Percentiles rank a stretch among this genome's conserved stretches.
Evolutionary conservation across 2,797 vertebrate species (phyloP).

Genomic region (Decapterus maruadsi): DNA sequence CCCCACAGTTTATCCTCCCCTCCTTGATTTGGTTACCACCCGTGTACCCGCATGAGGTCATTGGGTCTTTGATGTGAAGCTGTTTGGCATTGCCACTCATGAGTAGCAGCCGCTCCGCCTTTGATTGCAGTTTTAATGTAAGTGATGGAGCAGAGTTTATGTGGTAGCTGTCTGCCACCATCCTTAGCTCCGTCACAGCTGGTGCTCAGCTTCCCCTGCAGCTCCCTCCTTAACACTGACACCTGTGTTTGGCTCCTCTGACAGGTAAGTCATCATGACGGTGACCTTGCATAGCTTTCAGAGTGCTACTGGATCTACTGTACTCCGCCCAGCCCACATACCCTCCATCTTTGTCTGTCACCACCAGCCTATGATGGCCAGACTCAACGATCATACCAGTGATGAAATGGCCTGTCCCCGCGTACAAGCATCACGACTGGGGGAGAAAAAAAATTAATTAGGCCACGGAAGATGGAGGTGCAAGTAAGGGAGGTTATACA

Average conservation of each 20-base stretch:
- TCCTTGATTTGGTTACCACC: slow-evolving; percentile 59
- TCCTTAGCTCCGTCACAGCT: slow-evolving; percentile 59
- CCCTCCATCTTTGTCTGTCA: slow-evolving; percentile 61
- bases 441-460: slow-evolving; percentile 63
- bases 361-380: slow-evolving; percentile 62
- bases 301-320: slow-evolving; percentile 45
- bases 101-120: slow-evolving; percentile 45
- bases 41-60: slow-evolving; percentile 57
- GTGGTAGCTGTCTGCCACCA: slow-evolving; percentile 44
- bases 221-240: slow-evolving; percentile 61
- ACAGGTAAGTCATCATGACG: slow-evolving; percentile 51
- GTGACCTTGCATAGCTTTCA: slow-evolving; percentile 46
- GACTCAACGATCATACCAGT: slow-evolving; percentile 41
- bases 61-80: slow-evolving; percentile 67
- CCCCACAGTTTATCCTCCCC: slow-evolving; percentile 27
- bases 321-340: slow-evolving; percentile 42
- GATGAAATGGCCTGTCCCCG: slow-evolving; percentile 66
- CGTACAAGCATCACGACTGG: slow-evolving; percentile 53
- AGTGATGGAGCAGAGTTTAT: slow-evolving; percentile 52
- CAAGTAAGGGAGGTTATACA: slow-evolving; percentile 5
- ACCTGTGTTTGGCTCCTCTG: slow-evolving; percentile 57
- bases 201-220: slow-evolving; percentile 41
- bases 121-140: slow-evolving; percentile 59
- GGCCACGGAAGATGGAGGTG: slow-evolving; percentile 27
- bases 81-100: slow-evolving; percentile 51